Percentiles rank a stretch among this genome's conserved stretches.
These are phyloP conservation scores for Paramormyrops hopkinsi DNA, from an alignment of 2,797 vertebrate species.

Conservation along the genomic window DNA sequence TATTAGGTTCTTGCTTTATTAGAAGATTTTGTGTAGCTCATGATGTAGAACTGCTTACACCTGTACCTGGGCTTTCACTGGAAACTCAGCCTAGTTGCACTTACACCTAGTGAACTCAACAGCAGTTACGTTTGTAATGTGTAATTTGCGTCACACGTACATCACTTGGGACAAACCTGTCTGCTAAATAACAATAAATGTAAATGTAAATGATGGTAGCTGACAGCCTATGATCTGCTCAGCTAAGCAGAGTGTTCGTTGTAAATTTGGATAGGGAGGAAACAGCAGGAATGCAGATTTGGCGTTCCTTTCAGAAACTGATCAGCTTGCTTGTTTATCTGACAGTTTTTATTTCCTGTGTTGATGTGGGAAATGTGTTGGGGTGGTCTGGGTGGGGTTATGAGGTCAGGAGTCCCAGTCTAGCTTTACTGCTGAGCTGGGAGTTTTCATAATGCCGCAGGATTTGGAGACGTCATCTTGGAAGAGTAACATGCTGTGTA, in stretches of 20 bases:
- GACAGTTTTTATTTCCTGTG: conserved; percentile 9
- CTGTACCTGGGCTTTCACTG: neutral
- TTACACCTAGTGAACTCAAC: neutral
- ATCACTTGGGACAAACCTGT: neutral
- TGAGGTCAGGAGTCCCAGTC: neutral
- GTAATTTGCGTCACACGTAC: neutral
- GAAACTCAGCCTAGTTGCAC: neutral
- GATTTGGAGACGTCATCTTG: neutral
- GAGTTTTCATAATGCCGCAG: neutral
- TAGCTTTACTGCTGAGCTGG: conserved; percentile 5
- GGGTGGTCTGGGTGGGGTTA: neutral
- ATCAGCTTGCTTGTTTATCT: neutral
- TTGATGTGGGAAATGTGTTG: neutral
- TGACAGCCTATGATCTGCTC: neutral
- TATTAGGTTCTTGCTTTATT: neutral
- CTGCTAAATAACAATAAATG: neutral
- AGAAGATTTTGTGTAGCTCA: neutral
- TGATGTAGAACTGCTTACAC: neutral
- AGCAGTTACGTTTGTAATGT: neutral
- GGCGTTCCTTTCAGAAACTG: neutral
- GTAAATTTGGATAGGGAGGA: neutral
- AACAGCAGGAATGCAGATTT: neutral
- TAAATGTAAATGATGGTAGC: neutral
- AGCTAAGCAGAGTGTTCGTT: neutral
- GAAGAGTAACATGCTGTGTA: neutral